These are phyloP conservation scores for Cheilosia vulpina DNA, from an alignment of 2,888 invertebrate species.

Conservation along the genomic window DNA sequence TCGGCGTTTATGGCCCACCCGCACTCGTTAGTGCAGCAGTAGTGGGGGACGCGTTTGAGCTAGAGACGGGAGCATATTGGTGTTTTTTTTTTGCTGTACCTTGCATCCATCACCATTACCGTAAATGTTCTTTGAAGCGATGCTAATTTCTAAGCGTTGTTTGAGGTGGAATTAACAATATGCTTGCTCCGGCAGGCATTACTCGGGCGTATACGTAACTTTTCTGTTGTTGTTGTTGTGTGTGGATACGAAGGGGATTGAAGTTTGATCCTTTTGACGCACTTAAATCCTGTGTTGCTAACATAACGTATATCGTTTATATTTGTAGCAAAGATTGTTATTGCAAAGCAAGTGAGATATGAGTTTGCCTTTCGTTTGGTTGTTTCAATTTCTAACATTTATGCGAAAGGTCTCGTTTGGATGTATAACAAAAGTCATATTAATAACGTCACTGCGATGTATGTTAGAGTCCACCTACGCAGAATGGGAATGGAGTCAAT, in stretches of 20 bases:
- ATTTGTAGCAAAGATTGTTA: slow-evolving; percentile 3
- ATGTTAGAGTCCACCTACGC: too few relatives aligned
- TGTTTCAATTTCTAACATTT: neutral
- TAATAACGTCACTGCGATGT: too few relatives aligned
- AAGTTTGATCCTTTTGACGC: slow-evolving; percentile 15
- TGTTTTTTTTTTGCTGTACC: slow-evolving; percentile 54
- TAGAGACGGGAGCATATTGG: slow-evolving; percentile 40
- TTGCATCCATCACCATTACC: slow-evolving; percentile 63
- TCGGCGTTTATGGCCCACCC: slow-evolving; percentile 32
- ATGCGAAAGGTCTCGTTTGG: neutral
- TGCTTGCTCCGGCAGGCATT: slow-evolving; percentile 55
- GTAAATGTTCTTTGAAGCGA: slow-evolving; percentile 57
- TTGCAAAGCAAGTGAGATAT: neutral
- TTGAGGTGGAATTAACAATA: slow-evolving; percentile 63
- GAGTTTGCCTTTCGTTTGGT: neutral
- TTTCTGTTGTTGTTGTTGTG: slow-evolving; percentile 34
- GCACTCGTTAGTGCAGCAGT: neutral
- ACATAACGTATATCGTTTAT: neutral
- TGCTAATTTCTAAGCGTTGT: slow-evolving; percentile 59
- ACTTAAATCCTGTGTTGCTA: neutral
- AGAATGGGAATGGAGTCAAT: too few relatives aligned
- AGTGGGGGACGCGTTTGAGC: neutral
- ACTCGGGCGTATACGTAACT: slow-evolving; percentile 67
- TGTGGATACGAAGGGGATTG: neutral
- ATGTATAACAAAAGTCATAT: too few relatives aligned